A percentile compares a stretch with the other conserved stretches of the same genome.
phyloP scores from a whole-genome alignment of 2,888 invertebrate genomes.

The Drosophila histrio region DNA sequence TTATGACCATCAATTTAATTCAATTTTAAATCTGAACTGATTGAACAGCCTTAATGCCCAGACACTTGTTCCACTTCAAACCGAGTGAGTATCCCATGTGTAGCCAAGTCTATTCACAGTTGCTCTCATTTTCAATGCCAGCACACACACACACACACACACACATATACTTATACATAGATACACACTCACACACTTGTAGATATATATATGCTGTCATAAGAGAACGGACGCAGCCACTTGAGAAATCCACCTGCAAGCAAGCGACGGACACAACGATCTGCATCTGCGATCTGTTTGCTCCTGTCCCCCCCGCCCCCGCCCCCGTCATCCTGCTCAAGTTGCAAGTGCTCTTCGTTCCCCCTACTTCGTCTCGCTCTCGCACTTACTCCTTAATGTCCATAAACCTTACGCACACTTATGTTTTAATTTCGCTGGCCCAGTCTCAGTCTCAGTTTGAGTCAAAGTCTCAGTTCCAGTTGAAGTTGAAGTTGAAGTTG shows the following conservation, averaged over 20 bases:
- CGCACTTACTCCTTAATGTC: conserved; percentile 10
- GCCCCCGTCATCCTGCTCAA: conserved; percentile 5
- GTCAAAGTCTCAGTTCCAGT: conserved; percentile 35
- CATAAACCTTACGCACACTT: conserved; percentile 41
- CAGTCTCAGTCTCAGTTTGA: conserved; percentile 38
- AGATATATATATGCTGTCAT: conserved; percentile 16
- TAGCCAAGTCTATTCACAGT: conserved; percentile 30
- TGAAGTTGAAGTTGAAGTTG: conserved; percentile 27
- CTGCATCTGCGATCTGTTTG: conserved; percentile 63
- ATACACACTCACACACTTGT: conserved; percentile 3
- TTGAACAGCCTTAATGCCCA: not conserved
- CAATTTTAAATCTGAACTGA: not conserved
- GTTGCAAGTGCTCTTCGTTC: conserved; percentile 20
- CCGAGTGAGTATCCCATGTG: conserved; percentile 26
- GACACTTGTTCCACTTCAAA: conserved; percentile 57
- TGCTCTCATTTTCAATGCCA: conserved; percentile 32
- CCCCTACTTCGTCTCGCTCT: conserved; percentile 6
- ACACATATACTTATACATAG: conserved; percentile 6
- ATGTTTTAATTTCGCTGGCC: conserved; percentile 70
- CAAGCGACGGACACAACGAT: conserved; percentile 41
- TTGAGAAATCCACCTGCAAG: conserved; percentile 79
- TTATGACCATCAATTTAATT: not conserved
- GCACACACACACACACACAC: conserved; percentile 7
- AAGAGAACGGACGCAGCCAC: conserved; percentile 72
- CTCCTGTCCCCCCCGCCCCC: not conserved